Evolutionary conservation across 2,797 vertebrate genomes (phyloP).

Genomic region (Tragelaphus eurycerus): DNA sequence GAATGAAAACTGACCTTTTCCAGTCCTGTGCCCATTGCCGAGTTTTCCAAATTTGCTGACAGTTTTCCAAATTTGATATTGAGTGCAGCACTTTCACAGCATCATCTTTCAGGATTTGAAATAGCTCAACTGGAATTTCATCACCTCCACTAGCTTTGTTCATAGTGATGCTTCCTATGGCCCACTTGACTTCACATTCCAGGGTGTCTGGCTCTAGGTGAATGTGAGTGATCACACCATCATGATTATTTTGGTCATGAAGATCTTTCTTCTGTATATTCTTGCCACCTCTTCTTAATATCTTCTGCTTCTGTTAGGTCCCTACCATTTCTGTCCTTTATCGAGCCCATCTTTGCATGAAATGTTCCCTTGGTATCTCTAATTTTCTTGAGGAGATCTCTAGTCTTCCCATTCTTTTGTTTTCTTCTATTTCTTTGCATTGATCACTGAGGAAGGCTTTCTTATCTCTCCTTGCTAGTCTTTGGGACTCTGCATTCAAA

Average conservation of each 20-base stretch:
- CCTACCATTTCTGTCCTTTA: not conserved
- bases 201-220: not conserved
- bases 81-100: not conserved
- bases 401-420: not conserved
- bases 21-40: not conserved
- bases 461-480: not conserved
- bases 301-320: not conserved
- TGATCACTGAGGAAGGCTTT: not conserved
- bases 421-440: not conserved
- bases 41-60: not conserved
- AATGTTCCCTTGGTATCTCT: not conserved
- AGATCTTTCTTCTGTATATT: not conserved
- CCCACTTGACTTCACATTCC: not conserved
- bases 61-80: not conserved
- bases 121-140: not conserved
- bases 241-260: fast-evolving
- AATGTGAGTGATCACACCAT: not conserved
- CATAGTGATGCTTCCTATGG: not conserved
- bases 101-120: not conserved
- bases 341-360: not conserved
- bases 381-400: not conserved
- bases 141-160: not conserved
- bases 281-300: not conserved
- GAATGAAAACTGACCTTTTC: not conserved
- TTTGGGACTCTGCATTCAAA: not conserved